Conservation (phyloP, 2,113 vertebrate genomes). For the Mastomys natalensis region DNA sequence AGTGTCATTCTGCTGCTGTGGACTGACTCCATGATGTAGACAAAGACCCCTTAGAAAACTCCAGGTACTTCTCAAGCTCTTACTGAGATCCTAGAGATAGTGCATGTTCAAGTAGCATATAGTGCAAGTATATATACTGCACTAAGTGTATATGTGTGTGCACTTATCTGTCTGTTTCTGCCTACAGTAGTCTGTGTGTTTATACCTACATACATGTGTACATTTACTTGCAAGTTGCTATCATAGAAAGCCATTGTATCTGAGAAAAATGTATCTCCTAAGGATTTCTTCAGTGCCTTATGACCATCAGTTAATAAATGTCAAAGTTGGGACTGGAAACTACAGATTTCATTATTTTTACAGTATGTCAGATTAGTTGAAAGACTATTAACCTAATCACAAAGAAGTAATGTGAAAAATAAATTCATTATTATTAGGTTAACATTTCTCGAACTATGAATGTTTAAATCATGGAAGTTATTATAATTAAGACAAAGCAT, state of each 20-base stretch:
- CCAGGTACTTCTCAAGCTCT: background rate
- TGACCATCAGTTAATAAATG: background rate
- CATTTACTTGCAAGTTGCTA: background rate
- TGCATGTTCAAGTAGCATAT: rapidly evolving
- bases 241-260: background rate
- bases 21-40: background rate
- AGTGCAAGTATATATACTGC: too few species aligned
- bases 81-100: background rate
- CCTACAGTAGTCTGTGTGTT: rapidly evolving
- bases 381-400: constrained; percentile 32
- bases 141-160: background rate
- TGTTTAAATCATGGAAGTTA: constrained; percentile 44
- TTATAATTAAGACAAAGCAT: constrained; percentile 59
- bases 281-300: background rate
- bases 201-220: background rate
- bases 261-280: background rate
- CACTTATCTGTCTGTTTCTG: background rate
- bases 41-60: background rate
- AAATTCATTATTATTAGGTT: constrained; percentile 44
- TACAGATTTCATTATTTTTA: background rate
- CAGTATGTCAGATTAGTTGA: background rate
- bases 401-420: constrained; percentile 28
- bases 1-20: background rate
- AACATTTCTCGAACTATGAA: constrained; percentile 46
- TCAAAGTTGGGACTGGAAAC: background rate